Percentiles rank a stretch among this genome's conserved stretches.
Conservation (phyloP, 2,113 vertebrate species). For the Ovibos moschatus region DNA sequence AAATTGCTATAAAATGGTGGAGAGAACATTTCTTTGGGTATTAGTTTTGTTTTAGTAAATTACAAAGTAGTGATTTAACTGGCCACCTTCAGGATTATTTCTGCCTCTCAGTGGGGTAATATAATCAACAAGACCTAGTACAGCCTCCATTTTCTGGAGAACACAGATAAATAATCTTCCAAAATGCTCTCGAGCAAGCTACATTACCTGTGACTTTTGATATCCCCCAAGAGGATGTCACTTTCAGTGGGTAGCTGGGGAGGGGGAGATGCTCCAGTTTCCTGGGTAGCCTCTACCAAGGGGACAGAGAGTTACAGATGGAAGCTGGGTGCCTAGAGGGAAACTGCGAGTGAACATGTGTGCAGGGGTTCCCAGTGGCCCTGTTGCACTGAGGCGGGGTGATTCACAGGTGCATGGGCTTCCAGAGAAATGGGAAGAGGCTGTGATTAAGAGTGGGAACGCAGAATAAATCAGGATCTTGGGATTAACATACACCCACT, state of each 20-base stretch:
- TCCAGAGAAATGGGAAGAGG: background rate
- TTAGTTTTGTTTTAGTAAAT: constrained; percentile 78
- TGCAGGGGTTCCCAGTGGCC: background rate
- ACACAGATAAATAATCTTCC: constrained; percentile 55
- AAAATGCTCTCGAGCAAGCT: constrained; percentile 28
- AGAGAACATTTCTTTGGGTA: constrained; percentile 52
- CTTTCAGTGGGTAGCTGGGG: background rate
- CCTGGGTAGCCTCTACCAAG: background rate
- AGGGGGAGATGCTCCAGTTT: background rate
- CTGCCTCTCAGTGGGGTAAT: constrained; percentile 74
- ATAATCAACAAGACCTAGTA: constrained; percentile 63
- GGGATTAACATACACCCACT: background rate
- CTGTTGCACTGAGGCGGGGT: background rate
- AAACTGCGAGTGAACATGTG: background rate
- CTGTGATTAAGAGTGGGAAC: background rate
- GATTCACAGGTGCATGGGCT: background rate
- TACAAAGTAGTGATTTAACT: constrained; percentile 69
- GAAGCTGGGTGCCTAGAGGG: background rate
- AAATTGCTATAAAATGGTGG: constrained; percentile 66
- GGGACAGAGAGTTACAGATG: background rate
- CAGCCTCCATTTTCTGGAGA: constrained; percentile 56
- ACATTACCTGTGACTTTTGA: constrained; percentile 62
- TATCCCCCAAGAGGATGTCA: background rate
- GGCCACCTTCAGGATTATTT: constrained; percentile 75
- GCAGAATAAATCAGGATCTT: background rate